phyloP scores from a whole-genome alignment of 1,140 invertebrate species.

The Drosophila lacertosa region DNA sequence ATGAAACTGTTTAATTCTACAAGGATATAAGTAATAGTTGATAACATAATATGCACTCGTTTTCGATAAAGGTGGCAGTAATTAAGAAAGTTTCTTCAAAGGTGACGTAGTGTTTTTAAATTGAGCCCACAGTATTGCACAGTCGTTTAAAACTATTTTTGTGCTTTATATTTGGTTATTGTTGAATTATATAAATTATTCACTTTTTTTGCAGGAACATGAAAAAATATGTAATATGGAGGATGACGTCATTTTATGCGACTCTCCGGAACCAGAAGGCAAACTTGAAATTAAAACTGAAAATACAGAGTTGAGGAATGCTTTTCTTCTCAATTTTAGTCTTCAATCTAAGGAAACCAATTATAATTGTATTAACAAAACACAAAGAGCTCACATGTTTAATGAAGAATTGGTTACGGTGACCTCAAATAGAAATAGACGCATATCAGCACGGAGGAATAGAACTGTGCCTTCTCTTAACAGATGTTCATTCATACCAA shows the following conservation, averaged over 20 bases:
- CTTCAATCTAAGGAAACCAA: conserved; percentile 59
- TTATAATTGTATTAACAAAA: conserved; percentile 42
- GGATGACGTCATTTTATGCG: conserved; percentile 83
- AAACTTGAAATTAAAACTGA: conserved; percentile 58
- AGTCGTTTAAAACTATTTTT: too few species aligned
- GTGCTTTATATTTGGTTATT: too few species aligned
- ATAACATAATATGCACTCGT: too few species aligned
- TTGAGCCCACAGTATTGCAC: too few species aligned
- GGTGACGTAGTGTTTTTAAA: too few species aligned
- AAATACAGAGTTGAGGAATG: conserved; percentile 69
- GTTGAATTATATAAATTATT: background rate
- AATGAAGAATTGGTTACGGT: conserved; percentile 51
- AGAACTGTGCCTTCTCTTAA: conserved; percentile 84
- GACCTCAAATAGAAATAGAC: conserved; percentile 61
- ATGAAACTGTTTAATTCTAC: too few species aligned
- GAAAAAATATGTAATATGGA: conserved; percentile 85
- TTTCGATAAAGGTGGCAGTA: too few species aligned
- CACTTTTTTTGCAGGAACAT: conserved; percentile 84
- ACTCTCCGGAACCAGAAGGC: conserved; percentile 68
- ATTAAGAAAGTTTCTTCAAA: too few species aligned
- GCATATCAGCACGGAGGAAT: conserved; percentile 84
- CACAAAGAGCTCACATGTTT: conserved; percentile 53
- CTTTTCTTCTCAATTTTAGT: conserved; percentile 78
- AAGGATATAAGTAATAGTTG: too few species aligned
- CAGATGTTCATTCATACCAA: conserved; percentile 85